Evolutionary conservation across 2,113 vertebrate species (phyloP).

Genomic region (Myrmophylax atrothorax): DNA sequence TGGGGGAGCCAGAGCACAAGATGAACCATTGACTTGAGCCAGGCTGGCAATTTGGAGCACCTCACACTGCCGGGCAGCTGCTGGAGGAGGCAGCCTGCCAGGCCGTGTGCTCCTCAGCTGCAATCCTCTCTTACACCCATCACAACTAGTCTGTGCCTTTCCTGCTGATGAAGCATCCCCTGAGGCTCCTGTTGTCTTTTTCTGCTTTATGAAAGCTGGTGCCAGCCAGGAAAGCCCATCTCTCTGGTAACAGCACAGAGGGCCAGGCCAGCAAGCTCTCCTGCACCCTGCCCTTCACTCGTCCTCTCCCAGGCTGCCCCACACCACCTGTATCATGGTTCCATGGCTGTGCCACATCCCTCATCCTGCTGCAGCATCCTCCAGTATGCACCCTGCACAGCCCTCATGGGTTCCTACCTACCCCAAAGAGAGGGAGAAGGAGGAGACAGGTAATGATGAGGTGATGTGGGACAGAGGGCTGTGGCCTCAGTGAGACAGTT

Average conservation of each 20-base stretch:
- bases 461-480: neutral
- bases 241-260: neutral
- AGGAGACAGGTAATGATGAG: neutral
- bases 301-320: neutral
- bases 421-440: neutral
- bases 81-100: neutral
- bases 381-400: neutral
- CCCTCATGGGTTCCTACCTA: neutral
- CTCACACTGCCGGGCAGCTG: neutral
- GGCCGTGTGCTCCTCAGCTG: neutral
- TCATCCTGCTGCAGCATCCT: neutral
- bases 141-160: conserved; percentile 7
- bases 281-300: neutral
- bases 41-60: neutral
- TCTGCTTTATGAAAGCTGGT: conserved; percentile 55
- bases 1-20: neutral
- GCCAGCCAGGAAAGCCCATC: conserved; percentile 19
- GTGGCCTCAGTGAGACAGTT: neutral
- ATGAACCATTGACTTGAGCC: neutral
- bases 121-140: neutral
- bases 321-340: neutral
- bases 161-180: neutral
- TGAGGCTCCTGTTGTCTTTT: conserved; percentile 19
- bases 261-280: neutral
- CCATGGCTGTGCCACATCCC: neutral